A percentile compares a stretch with the other conserved stretches of the same genome.
Conservation (phyloP, 1,140 invertebrate genomes). For the Cydia fagiglandana region DNA sequence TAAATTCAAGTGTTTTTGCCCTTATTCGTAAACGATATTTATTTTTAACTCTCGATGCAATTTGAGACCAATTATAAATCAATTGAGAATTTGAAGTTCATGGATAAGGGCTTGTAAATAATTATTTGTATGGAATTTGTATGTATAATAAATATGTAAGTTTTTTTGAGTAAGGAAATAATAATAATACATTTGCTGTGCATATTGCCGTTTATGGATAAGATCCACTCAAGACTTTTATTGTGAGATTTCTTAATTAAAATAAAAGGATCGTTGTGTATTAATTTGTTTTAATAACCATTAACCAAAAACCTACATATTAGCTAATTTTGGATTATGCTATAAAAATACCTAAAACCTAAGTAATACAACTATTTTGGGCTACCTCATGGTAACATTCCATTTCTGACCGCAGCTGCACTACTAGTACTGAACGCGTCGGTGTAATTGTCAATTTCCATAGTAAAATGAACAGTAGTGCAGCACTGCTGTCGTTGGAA, state of each 20-base stretch:
- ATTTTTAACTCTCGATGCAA: background rate
- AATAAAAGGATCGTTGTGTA: slow-evolving; percentile 71
- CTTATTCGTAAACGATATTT: slow-evolving; percentile 53
- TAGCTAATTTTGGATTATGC: too few species aligned
- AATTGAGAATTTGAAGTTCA: slow-evolving; percentile 36
- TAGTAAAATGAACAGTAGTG: too few species aligned
- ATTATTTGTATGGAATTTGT: slow-evolving; percentile 64
- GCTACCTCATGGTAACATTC: too few species aligned
- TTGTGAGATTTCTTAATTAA: slow-evolving; percentile 73
- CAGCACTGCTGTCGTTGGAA: too few species aligned
- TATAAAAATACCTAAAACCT: too few species aligned
- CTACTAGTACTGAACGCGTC: too few species aligned
- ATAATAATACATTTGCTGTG: slow-evolving; percentile 61
- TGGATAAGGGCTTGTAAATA: slow-evolving; percentile 63
- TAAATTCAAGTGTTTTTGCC: slow-evolving; percentile 45
- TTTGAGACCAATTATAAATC: slow-evolving; percentile 29
- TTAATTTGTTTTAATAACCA: slow-evolving; percentile 49
- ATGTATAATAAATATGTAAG: slow-evolving; percentile 45
- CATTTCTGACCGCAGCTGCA: too few species aligned
- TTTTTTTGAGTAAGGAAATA: slow-evolving; percentile 50
- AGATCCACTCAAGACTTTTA: slow-evolving; percentile 73
- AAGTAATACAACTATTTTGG: too few species aligned
- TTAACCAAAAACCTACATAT: background rate
- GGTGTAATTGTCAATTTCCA: too few species aligned
- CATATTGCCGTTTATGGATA: slow-evolving; percentile 74